Base-by-base conservation (phyloP, 2,113 vertebrate species). In the Peromyscus californicus region DNA sequence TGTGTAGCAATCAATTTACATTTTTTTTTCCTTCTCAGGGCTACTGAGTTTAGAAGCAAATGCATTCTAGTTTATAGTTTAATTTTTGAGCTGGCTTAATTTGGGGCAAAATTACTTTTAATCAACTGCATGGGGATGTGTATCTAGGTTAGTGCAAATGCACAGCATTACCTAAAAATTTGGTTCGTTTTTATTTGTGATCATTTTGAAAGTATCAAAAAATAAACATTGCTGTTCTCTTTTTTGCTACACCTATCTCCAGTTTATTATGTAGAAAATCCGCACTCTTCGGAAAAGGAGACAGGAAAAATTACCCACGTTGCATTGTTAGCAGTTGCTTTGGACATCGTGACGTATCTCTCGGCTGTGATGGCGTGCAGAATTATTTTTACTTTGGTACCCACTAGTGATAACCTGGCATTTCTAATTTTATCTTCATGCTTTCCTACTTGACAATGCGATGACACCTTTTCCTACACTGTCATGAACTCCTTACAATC, bases 51-150 rank as follows among this genome's bases (percentile, higher is more conserved):
- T 17, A 24, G 57, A 29, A 48, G 12, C 0, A 2, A 17, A 70
- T 54, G 33, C 26, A 0, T 10, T 74, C 24, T 13, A 7, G n/a
- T 82, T 70, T 69, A 7, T 33, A 29, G 16, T 86, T n/a, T 54
- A 61, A n/a, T 74, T 63, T 96, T 78, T 72, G 48, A 91, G 29
- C 15, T 16, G 39, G 42, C 22, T 39, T 33, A 15, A 86, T 65
- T 70, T 93, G 39, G 45, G 93, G 26, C 51, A 74, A 57, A 91
- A 70, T 80, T 78, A 93, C 42, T 54, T 93, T 87, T 92, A 31
- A 63, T 78, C 48, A n/a, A 33, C 74, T 39, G 31, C 33, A 75
- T 76, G 57, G 48, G 74, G 51, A 57, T 74, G 4, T 24, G 36
- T 8, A 6, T 24, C 8, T 48, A 91, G 83, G 63, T 79, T 54